phyloP scores from a whole-genome alignment of 2,797 vertebrate genomes.

The Sciurus carolinensis region DNA sequence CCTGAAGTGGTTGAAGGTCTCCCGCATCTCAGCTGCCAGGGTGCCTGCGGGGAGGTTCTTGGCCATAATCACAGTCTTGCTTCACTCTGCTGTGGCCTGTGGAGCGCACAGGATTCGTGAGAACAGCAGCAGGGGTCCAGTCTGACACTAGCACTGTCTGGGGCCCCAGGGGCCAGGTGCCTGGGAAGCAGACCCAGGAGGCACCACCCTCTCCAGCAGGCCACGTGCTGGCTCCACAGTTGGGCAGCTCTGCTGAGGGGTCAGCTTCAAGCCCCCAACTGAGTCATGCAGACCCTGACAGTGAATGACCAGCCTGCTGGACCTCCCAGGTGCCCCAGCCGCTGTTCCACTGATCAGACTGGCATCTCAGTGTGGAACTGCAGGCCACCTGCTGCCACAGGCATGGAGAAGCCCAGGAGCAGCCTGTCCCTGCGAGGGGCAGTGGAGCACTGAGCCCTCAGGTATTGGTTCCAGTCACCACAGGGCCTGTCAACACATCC shows the following conservation, averaged over 20 bases:
- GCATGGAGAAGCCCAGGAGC: not conserved
- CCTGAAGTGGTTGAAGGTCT: constrained; percentile 92
- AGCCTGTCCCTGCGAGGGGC: not conserved
- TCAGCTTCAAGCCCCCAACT: not conserved
- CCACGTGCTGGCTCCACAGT: accelerated
- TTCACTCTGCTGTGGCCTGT: constrained; percentile 94
- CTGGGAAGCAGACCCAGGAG: not conserved
- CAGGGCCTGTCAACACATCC: accelerated
- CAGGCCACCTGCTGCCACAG: too few relatives aligned
- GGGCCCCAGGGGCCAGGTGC: too few relatives aligned
- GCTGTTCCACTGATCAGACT: accelerated
- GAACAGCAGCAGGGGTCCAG: accelerated
- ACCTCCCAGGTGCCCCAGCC: too few relatives aligned
- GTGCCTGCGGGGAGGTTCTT: constrained; percentile 96
- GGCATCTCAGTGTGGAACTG: too few relatives aligned
- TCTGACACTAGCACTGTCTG: not conserved
- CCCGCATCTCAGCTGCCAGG: constrained; percentile 89
- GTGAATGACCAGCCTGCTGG: accelerated
- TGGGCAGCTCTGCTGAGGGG: accelerated
- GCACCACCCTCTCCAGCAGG: accelerated
- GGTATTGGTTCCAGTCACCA: not conserved
- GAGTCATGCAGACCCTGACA: not conserved
- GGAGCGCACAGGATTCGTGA: accelerated
- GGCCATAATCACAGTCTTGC: constrained; percentile 94
- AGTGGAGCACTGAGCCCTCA: not conserved